Base-by-base conservation (phyloP, 2,888 invertebrate genomes). In the Zygaena filipendulae region DNA sequence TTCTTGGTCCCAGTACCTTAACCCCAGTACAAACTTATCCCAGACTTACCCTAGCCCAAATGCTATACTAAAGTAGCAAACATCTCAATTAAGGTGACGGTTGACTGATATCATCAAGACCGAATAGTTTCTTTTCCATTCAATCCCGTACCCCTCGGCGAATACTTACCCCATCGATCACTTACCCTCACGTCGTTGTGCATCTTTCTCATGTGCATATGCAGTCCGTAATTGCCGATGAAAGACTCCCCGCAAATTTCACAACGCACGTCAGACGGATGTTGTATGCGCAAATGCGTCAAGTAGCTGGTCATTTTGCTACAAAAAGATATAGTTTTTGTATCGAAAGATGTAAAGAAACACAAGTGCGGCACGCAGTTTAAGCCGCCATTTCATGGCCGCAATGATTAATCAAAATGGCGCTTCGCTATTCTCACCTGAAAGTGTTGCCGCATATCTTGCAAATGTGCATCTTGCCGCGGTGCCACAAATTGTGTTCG, bases 401-500 rank as follows among this genome's bases (percentile, higher is more conserved):
- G n/a, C n/a, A n/a, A n/a, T n/a, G n/a, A n/a, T n/a, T n/a, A n/a
- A n/a, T 19, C 9, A 23, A 12, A 10, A 13, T n/a, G n/a, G n/a
- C n/a, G n/a, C n/a, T 13, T 11, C 11, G 7, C 7, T 2, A 11
- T 11, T 53, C 58, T 56, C 25, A 63, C 62, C 47, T 26, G 22
- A 74, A 77, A 0, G 40, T 28, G 0, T 58, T 54, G 0, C 63
- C 60, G 23, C 75, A 77, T 1, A 53, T 40, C 3, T 63, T 54
- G 25, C 75, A 77, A 0, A 38, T 34, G 23, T 59, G 74, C 0
- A 35, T 51, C 3, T 49, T 52, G 0, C 75, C 75, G 4, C 39
- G 45, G 19, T 74, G 75, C 72, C 69, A 72, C 13, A 52, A 49
- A 0, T 45, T 32, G 28, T 77, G 75, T n/a, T 70, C 69, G 8